Evolutionary conservation across 2,888 invertebrate species (phyloP).

Genomic region (Nemotelus nigrinus): DNA sequence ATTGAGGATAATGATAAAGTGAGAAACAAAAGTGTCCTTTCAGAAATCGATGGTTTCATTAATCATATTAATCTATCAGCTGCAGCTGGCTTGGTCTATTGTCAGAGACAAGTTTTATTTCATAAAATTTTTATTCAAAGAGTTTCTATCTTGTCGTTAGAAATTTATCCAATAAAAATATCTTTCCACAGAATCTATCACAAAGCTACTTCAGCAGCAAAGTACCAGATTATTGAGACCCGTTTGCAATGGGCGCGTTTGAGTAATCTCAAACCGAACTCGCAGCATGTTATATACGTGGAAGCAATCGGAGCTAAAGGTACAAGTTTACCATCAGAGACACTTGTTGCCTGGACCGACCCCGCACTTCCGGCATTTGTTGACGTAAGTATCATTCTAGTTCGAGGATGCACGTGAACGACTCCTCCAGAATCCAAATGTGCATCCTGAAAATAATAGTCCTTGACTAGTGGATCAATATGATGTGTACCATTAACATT

Average conservation of each 20-base stretch:
- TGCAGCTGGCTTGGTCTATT: too few species aligned
- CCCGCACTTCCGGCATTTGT: slow-evolving; percentile 88
- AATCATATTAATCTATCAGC: slow-evolving; percentile 6
- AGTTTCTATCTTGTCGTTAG: too few species aligned
- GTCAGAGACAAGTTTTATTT: too few species aligned
- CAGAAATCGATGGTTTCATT: slow-evolving; percentile 44
- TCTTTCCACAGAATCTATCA: slow-evolving; percentile 70
- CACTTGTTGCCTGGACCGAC: slow-evolving; percentile 86
- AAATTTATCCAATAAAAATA: too few species aligned
- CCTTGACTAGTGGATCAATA: too few species aligned
- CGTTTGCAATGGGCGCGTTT: slow-evolving; percentile 77
- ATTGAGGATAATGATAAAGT: slow-evolving; percentile 5
- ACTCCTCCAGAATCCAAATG: neutral
- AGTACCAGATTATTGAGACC: slow-evolving; percentile 72
- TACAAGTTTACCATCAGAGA: slow-evolving; percentile 81
- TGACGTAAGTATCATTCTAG: slow-evolving; percentile 70
- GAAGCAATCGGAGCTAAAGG: slow-evolving; percentile 76
- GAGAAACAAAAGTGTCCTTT: slow-evolving; percentile 1
- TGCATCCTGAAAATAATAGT: neutral
- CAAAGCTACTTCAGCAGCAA: slow-evolving; percentile 73
- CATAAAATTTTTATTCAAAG: too few species aligned
- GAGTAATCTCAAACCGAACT: slow-evolving; percentile 79
- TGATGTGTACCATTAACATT: neutral
- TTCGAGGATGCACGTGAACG: neutral
- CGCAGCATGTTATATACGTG: slow-evolving; percentile 83